Conservation (phyloP, 2,113 vertebrate genomes). For the Corythaeola cristata region DNA sequence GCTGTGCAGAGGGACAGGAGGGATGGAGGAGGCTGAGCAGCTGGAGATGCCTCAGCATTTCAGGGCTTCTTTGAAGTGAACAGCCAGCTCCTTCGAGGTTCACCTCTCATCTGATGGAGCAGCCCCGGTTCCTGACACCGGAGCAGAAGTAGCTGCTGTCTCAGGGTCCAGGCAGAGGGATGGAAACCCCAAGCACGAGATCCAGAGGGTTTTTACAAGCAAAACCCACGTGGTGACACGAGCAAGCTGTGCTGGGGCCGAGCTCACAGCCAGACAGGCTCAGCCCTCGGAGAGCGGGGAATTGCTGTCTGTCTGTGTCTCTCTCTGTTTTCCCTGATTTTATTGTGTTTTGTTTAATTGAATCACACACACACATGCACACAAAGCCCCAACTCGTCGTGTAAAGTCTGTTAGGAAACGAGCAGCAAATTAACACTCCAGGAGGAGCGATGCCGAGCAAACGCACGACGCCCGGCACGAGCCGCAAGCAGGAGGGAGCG, state of each 20-base stretch:
- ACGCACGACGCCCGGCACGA: not conserved
- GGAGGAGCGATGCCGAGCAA: not conserved
- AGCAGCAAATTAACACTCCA: not conserved
- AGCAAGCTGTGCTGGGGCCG: not conserved
- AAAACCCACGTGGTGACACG: not conserved
- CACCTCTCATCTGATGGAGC: not conserved
- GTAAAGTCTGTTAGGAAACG: not conserved
- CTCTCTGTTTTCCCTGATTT: slow-evolving; percentile 37
- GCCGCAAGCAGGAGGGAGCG: not conserved
- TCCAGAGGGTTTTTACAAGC: not conserved
- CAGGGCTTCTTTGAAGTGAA: not conserved
- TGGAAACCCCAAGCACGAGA: not conserved
- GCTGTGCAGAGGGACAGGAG: not conserved
- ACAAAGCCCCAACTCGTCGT: not conserved
- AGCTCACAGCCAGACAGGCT: not conserved
- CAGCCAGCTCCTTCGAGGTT: not conserved
- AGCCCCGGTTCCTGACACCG: not conserved
- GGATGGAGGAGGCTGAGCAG: not conserved
- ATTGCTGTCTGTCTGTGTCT: slow-evolving; percentile 6
- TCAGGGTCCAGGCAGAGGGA: not conserved
- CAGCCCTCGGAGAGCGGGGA: slow-evolving; percentile 4
- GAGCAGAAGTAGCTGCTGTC: not conserved
- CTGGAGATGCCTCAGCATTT: not conserved
- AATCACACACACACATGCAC: slow-evolving; percentile 52
- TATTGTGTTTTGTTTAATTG: slow-evolving; percentile 67